phyloP scores from a whole-genome alignment of 2,113 vertebrate genomes.

The Lepus timidus region DNA sequence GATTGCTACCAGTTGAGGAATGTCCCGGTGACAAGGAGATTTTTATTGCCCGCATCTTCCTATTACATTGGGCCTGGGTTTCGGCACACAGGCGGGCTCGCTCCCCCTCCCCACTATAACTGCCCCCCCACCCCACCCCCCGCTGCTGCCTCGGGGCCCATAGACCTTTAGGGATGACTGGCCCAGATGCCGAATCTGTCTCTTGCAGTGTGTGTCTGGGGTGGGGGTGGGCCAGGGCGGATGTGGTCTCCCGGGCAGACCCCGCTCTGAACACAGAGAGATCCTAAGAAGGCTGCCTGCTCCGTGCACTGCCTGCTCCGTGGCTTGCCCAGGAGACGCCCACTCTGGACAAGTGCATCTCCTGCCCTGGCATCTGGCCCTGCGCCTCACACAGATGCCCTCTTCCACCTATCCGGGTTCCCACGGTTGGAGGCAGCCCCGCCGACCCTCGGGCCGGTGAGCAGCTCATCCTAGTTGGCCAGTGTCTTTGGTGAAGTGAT shows the following conservation, averaged over 20 bases:
- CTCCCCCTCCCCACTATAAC: too few species aligned
- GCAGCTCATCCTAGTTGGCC: neutral
- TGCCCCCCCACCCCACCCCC: too few species aligned
- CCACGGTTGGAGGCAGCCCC: neutral
- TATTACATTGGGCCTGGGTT: constrained; percentile 79
- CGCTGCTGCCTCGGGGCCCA: neutral
- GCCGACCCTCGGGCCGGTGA: neutral
- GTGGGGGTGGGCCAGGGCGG: rapidly evolving
- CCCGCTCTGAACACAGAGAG: neutral
- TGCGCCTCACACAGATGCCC: neutral
- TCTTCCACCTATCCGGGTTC: neutral
- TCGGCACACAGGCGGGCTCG: constrained; percentile 43
- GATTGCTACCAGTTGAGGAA: constrained; percentile 87
- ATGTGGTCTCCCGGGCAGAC: neutral
- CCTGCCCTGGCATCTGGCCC: neutral
- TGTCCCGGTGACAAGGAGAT: constrained; percentile 85
- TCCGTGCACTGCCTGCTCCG: rapidly evolving
- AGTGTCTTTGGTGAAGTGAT: neutral
- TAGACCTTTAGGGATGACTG: neutral
- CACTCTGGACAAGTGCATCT: too few species aligned
- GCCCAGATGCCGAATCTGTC: neutral
- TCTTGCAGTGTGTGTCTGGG: neutral
- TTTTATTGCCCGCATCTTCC: constrained; percentile 84
- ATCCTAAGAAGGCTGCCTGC: neutral
- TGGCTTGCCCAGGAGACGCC: neutral